Base-by-base conservation (phyloP, 1,140 invertebrate genomes). In the Diplogasteroides magnus region DNA sequence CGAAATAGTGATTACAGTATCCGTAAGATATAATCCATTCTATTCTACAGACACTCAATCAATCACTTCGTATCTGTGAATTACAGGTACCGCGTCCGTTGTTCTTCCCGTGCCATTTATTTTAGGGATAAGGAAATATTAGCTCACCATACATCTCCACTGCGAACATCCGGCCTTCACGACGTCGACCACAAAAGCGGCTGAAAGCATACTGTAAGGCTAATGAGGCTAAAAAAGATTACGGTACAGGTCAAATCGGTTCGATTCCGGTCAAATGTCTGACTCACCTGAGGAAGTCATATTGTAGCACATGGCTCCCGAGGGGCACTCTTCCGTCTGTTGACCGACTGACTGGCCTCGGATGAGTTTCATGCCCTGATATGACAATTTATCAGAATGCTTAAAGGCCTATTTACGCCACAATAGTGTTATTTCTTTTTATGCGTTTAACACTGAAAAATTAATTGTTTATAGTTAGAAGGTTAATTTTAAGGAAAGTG, bases 91-190 rank as follows among this genome's bases (percentile, higher is more conserved):
- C 57, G 2, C 2, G 31, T 37, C 26, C 11, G 26, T 61, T 61
- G 26, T 19, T 61, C 11, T 14, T 13, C 11, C 11, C 25, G 11
- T 13, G 26, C 59, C 11, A 13, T 11, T 19, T 61, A 15, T 11
- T 11, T 61, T 15, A 15, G 14, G 14, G 11, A 14, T 14, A 26
- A 61, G 11, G 11, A 56, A 56, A 64, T 3, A 23, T 0, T 32
- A 29, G 15, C 65, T 59, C 1, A 69, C 68, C 69, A 71, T 71
- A 27, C 69, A 71, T 48, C 69, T 58, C 62, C 63, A 71, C 32
- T 29, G 31, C 3, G 69, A 71, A 58, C 69, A 71, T 23, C 69
- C 69, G 32, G 69, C 69, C 26, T 71, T 71, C 1, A 71, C 69
- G 27, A 71, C 26, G 48, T 71, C 63, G 11, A 71, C 23, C 31